Evolutionary conservation across 2,888 invertebrate species (phyloP).

Genomic region (Hesperia comma): DNA sequence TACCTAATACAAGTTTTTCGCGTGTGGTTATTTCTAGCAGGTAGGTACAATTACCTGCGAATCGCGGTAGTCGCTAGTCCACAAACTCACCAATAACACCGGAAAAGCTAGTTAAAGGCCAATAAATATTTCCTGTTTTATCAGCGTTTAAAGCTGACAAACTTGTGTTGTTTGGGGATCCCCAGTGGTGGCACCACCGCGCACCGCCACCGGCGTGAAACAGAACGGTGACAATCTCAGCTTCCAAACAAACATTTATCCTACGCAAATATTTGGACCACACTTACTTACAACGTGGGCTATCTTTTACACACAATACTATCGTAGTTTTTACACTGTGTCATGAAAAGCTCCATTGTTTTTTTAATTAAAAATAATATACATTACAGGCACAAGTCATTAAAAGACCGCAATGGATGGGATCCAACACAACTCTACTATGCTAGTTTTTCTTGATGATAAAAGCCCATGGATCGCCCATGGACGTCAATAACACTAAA

Average conservation of each 20-base stretch:
- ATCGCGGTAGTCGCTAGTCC: no score
- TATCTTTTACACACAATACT: neutral
- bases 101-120: constrained; percentile 1
- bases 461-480: no score
- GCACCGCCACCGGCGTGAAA: constrained; percentile 5
- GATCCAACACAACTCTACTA: no score
- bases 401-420: no score
- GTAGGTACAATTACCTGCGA: no score
- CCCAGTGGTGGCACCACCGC: constrained; percentile 16
- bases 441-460: no score
- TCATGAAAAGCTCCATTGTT: neutral
- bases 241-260: constrained; percentile 33
- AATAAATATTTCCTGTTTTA: constrained; percentile 25
- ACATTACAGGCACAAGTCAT: no score
- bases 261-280: constrained; percentile 24
- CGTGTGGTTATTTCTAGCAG: no score
- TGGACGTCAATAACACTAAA: no score
- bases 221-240: constrained; percentile 24
- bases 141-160: constrained; percentile 17
- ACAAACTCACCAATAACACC: neutral
- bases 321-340: neutral
- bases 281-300: constrained; percentile 12
- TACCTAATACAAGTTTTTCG: no score
- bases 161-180: constrained; percentile 18
- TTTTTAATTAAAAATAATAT: no score